A percentile compares a stretch with the other conserved stretches of the same genome.
phyloP scores from a whole-genome alignment of 2,797 vertebrate species.

The Danio jaintianensis region DNA sequence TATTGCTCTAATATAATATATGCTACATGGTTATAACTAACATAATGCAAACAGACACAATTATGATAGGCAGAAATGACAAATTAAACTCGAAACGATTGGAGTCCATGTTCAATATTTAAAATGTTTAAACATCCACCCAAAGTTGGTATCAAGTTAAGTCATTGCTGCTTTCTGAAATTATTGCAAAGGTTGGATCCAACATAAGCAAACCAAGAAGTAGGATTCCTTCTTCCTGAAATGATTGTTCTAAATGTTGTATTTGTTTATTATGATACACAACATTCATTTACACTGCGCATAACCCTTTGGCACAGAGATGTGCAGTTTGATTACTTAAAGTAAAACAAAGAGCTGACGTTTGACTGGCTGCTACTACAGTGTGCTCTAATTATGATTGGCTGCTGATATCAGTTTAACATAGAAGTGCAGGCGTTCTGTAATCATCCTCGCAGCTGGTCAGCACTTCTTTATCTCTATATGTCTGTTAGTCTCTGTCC shows the following conservation, averaged over 20 bases:
- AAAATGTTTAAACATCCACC: too few relatives aligned
- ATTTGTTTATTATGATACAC: not conserved
- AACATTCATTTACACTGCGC: conserved; percentile 13
- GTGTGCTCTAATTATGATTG: conserved; percentile 38
- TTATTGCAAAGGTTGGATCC: too few relatives aligned
- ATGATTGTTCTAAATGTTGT: too few relatives aligned
- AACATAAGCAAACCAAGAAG: too few relatives aligned
- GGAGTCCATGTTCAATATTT: too few relatives aligned
- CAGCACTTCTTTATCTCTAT: conserved; percentile 49
- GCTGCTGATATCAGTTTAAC: conserved; percentile 34
- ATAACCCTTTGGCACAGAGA: conserved; percentile 13
- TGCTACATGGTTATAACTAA: too few relatives aligned
- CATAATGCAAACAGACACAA: too few relatives aligned
- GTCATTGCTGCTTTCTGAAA: too few relatives aligned
- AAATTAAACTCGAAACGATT: too few relatives aligned
- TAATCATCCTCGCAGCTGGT: conserved; percentile 48
- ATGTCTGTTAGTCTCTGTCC: conserved; percentile 36
- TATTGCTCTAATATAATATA: too few relatives aligned
- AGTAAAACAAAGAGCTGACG: conserved; percentile 27
- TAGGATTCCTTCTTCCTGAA: not conserved
- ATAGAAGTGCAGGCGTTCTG: conserved; percentile 29
- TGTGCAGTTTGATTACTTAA: conserved; percentile 26
- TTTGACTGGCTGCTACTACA: conserved; percentile 43
- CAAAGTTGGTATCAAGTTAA: too few relatives aligned
- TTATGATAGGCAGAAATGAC: too few relatives aligned